Base-by-base conservation (phyloP, 2,797 vertebrate genomes). In the Dipus sagitta region DNA sequence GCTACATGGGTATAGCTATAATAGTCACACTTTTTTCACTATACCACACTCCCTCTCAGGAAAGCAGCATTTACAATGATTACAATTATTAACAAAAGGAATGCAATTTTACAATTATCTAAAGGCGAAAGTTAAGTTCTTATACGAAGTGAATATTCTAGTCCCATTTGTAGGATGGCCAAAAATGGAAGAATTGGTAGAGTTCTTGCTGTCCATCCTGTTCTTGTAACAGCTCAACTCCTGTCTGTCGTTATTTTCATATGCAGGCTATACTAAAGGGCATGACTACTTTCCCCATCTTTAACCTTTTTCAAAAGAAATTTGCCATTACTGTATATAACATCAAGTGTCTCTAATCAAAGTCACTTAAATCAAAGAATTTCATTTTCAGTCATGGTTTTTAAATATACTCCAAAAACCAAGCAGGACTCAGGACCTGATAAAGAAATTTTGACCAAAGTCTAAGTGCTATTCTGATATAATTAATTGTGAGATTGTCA, bases 401-500 rank as follows among this genome's bases (percentile, higher is more conserved):
- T 34, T 94, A 88, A 94, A 70, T 32, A 92, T 34, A 34, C 28
- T 76, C 64, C 87, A 92, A 88, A 88, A 82, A 32, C 92, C 28
- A 79, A 30, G 64, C 1, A 81, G 26, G 42, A 91, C 60, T 76
- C 18, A 87, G 18, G 90, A 81, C 12, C 34, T 91, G 75, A 92
- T 58, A 71, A 93, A 94, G 18, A 74, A 23, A 12, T 32, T 21
- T 78, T 52, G 54, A 77, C 18, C 60, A 42, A 91, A 17, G 14
- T 60, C 38, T 64, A 80, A 15, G 23, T 62, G 86, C 4, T 65
- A 13, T 65, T 71, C 30, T 83, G 17, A 71, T 86, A 74, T n/a
- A 72, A 87, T 58, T 67, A 67, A 81, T 17, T 82, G 21, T 79
- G 42, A 78, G 92, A 92, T 28, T 12, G 10, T 80, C 80, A 42